Percentiles rank a stretch among this genome's conserved stretches.
These are phyloP conservation scores for Penaeus japonicus DNA, from an alignment of 1,140 invertebrate species.

Conservation along the genomic window DNA sequence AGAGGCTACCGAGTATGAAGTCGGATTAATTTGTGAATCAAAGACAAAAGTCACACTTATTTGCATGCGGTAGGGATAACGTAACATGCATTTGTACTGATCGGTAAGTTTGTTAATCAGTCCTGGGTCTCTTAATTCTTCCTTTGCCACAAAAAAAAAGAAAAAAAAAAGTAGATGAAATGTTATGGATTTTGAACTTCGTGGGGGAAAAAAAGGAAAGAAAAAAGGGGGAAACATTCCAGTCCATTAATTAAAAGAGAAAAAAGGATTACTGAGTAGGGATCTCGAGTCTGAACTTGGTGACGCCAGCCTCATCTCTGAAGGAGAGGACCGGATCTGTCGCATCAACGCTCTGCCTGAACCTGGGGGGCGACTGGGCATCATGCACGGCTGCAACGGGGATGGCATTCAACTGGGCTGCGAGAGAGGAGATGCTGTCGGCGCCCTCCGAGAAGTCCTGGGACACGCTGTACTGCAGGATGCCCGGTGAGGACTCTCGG, in stretches of 20 bases:
- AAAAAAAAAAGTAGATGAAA: too few relatives aligned
- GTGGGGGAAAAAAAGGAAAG: too few relatives aligned
- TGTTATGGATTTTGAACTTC: too few relatives aligned
- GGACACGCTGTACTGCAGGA: not conserved
- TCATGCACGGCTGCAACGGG: constrained; percentile 45
- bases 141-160: too few relatives aligned
- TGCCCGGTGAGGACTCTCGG: not conserved
- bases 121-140: too few relatives aligned
- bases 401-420: constrained; percentile 10
- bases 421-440: constrained; percentile 26
- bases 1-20: too few relatives aligned
- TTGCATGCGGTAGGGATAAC: too few relatives aligned
- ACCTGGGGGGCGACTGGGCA: not conserved
- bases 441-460: constrained; percentile 2
- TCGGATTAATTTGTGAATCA: too few relatives aligned
- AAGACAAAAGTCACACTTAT: too few relatives aligned
- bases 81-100: too few relatives aligned
- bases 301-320: not conserved
- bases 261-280: constrained; percentile 24
- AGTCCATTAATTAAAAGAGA: not conserved
- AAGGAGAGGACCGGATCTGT: not conserved
- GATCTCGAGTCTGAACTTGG: constrained; percentile 22
- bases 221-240: not conserved
- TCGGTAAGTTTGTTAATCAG: too few relatives aligned
- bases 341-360: too few relatives aligned